Percentiles rank a stretch among this genome's conserved stretches.
Evolutionary conservation across 2,888 invertebrate genomes (phyloP).

Genomic region (Gymnoscelis rufifasciata): DNA sequence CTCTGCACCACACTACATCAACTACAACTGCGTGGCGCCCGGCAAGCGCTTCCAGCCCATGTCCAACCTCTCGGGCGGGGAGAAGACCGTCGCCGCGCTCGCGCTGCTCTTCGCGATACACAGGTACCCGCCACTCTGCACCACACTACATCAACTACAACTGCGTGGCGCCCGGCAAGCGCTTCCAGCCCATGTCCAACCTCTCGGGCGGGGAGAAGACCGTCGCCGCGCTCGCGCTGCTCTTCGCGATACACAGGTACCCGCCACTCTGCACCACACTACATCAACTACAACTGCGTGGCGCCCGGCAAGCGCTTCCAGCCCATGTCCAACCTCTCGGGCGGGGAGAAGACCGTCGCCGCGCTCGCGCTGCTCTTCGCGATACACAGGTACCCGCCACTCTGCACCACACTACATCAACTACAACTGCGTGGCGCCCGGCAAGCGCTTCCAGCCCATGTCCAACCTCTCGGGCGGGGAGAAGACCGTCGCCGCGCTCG

Average conservation of each 20-base stretch:
- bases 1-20: too few species aligned
- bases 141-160: slow-evolving; percentile 99
- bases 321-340: slow-evolving; percentile 99
- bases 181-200: slow-evolving; percentile 99
- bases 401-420: too few species aligned
- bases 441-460: slow-evolving; percentile 99
- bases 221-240: slow-evolving; percentile 96
- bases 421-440: slow-evolving; percentile 99
- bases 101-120: slow-evolving; percentile 99
- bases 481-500: slow-evolving; percentile 98
- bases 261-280: too few species aligned
- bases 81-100: slow-evolving; percentile 98
- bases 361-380: slow-evolving; percentile 98
- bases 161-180: slow-evolving; percentile 99
- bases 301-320: slow-evolving; percentile 99
- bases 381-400: too few species aligned
- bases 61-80: slow-evolving; percentile 99
- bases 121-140: slow-evolving; percentile 91
- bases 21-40: slow-evolving; percentile 99
- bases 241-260: slow-evolving; percentile 98
- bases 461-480: slow-evolving; percentile 99
- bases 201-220: slow-evolving; percentile 99
- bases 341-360: slow-evolving; percentile 99
- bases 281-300: slow-evolving; percentile 99
- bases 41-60: slow-evolving; percentile 99